Base-by-base conservation (phyloP, 35 echinoderm and acorn worm species). In the Holothuria glaberrima region DNA sequence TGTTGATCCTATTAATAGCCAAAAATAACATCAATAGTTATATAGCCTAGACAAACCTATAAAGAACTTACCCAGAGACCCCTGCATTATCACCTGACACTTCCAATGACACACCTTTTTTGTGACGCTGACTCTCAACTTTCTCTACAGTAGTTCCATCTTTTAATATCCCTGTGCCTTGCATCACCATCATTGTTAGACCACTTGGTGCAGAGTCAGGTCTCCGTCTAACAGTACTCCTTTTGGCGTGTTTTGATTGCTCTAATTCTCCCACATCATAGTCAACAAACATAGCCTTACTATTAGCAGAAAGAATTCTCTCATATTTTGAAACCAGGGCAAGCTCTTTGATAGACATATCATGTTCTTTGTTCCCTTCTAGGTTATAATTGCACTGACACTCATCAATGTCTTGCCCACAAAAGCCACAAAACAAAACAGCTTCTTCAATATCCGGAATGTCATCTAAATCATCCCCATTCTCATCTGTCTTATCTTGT, bases 401-500 rank as follows among this genome's bases (percentile, higher is more conserved):
- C 26, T 68, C 46, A 28, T 97, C 94, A 13, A 93, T 92, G 84
- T 97, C 94, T 6, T 91, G 77, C 68, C 94, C 91, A 86, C 94
- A 97, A 48, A 83, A 59, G 9, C 82, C 92, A 93, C 94, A 97
- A 58, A 91, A 93, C n/a, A 93, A 57, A 30, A 91, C 71, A 29
- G 91, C 59, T 30, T 97, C 91, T 75, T 97, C 94, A 34, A 97
- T 59, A 14, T 97, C 94, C 0, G 89, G 92, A 12, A 97, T 82
- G 46, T 97, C 94, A 78, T 93, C 84, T 20, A 61, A 60, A 48
- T 68, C 22, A 25, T 83, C 48, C 30, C n/a, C 60, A 82, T 74
- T 64, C 38, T 60, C 86, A 83, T 91, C 93, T 48, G 48, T 54
- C 61, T 16, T 2, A 35, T 19, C 77, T 63, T 63, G 21, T 0